A percentile compares a stretch with the other conserved stretches of the same genome.
phyloP scores from a whole-genome alignment of 1,140 invertebrate species.

The Saccostrea echinata region DNA sequence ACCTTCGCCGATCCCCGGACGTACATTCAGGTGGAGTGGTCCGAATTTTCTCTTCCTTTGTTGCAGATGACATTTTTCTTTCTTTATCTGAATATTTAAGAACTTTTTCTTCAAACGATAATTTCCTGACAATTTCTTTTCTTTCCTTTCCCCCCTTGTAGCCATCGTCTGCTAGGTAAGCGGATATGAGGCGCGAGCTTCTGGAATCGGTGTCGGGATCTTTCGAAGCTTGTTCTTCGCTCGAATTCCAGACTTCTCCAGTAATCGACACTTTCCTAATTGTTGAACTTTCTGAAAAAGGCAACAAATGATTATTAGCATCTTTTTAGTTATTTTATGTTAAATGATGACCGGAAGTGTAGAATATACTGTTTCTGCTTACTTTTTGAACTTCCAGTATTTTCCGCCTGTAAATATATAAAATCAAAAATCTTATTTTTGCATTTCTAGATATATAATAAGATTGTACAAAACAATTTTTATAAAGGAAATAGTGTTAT shows the following conservation, averaged over 20 bases:
- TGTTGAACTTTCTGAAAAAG: neutral
- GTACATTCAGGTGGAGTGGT: neutral
- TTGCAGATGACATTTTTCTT: neutral
- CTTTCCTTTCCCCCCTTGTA: neutral
- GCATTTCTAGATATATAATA: no score
- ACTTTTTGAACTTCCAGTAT: neutral
- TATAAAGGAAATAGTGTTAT: neutral
- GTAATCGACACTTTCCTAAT: neutral
- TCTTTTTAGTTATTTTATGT: no score
- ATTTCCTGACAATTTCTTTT: neutral
- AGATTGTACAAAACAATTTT: no score
- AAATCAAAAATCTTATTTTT: neutral
- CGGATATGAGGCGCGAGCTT: conserved; percentile 4
- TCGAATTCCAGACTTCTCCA: neutral
- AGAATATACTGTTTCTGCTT: neutral
- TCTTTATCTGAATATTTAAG: neutral
- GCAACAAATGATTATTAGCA: no score
- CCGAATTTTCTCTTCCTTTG: conserved; percentile 7
- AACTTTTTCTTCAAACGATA: neutral
- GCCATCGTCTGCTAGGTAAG: conserved; percentile 1
- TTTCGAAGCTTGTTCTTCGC: neutral
- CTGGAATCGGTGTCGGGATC: neutral
- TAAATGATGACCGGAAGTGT: no score
- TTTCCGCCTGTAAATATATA: neutral
- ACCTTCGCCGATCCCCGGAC: neutral